Base-by-base conservation (phyloP, 2,113 vertebrate species). In the Ceyx melanurus region DNA sequence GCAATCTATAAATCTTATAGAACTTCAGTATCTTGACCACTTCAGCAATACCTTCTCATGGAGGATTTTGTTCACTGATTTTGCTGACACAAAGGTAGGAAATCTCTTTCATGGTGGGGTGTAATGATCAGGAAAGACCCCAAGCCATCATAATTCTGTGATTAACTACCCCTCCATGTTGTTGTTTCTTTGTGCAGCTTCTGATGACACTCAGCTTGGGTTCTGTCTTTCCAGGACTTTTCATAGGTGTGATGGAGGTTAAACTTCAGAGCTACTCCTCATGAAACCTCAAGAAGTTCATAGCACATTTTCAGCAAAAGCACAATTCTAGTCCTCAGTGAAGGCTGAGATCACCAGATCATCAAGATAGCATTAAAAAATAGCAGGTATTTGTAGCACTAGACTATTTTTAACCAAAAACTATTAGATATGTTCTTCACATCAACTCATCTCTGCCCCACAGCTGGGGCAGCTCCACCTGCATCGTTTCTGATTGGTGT, bases 41-140 rank as follows among this genome's bases (percentile, higher is more conserved):
- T 89, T 84, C 78, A 72, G 84, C 54, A 92, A 45, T 72, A 89
- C 66, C 45, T 90, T 82, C 45, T 48, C 16, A 26, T 83, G 65
- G 10, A 58, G 48, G 56, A 77, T 86, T 72, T 66, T 70, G 13
- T 85, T 61, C 2, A 0, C 45, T 53, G 48, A 23, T 89, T 94
- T 89, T 80, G 72, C 92, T 94, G 67, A 85, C 67, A 16, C 22
- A 23, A 37, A 45, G 17, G 35, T 11, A 75, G 71, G 25, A 82
- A 78, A 90, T 45, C 25, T 67, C 10, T 53, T 89, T 68, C 15
- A 5, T 87, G 62, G 22, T 76, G 42, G 66, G 17, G 23, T 48
- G 4, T 26, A 70, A 73, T 5, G 3, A 23, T n/a, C 4, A 5
- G 79, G 12, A 25, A 91, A 57, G 35, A 77, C 9, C 9, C 31